phyloP scores from a whole-genome alignment of 2,797 vertebrate genomes.

The Streptopelia turtur region DNA sequence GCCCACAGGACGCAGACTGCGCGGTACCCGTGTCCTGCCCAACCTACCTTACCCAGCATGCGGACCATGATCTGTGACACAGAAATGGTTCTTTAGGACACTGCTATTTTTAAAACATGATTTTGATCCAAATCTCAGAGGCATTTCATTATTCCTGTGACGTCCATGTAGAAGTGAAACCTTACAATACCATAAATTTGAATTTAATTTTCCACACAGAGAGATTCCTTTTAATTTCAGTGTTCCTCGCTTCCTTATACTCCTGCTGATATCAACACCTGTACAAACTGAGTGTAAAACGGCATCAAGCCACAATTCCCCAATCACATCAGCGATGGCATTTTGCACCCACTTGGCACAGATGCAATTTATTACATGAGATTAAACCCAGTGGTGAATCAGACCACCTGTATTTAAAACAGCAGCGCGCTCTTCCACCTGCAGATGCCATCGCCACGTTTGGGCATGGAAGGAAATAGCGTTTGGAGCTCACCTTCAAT shows the following conservation, averaged over 20 bases:
- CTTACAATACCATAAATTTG: background rate
- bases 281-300: constrained; percentile 45
- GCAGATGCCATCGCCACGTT: background rate
- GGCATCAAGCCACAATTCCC: constrained; percentile 42
- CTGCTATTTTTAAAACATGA: background rate
- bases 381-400: constrained; percentile 52
- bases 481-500: background rate
- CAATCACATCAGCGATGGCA: background rate
- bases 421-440: background rate
- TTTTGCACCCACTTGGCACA: constrained; percentile 42
- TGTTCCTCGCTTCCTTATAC: background rate
- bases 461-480: background rate
- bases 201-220: background rate
- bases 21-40: background rate
- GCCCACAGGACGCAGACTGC: background rate
- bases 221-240: background rate
- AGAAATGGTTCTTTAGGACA: background rate
- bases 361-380: constrained; percentile 58
- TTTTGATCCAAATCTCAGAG: background rate
- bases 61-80: background rate
- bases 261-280: constrained; percentile 40
- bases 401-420: constrained; percentile 43
- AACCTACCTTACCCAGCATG: background rate
- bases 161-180: background rate
- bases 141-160: background rate